Conservation (phyloP, 2,888 invertebrate genomes). For the Timandra comae region DNA sequence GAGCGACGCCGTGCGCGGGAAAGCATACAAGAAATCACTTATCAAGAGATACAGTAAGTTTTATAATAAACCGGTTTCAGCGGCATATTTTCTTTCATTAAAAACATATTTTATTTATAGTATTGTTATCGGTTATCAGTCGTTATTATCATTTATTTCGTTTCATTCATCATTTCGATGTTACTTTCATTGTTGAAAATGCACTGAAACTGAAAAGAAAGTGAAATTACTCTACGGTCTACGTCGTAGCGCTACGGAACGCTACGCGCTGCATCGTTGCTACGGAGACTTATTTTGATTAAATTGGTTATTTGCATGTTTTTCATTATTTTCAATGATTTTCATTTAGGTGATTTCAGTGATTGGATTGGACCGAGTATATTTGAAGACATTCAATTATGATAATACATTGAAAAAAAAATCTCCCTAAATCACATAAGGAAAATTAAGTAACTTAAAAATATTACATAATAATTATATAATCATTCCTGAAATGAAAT, state of each 20-base stretch:
- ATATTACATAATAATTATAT: too few species aligned
- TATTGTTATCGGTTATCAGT: constrained; percentile 4
- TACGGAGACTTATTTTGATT: too few species aligned
- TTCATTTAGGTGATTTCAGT: too few species aligned
- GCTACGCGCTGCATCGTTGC: constrained; percentile 11
- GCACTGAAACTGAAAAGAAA: constrained; percentile 12
- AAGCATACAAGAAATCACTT: constrained; percentile 93
- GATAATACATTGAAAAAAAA: too few species aligned
- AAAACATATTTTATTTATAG: neutral
- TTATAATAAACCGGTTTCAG: neutral
- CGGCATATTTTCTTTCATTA: constrained; percentile 2
- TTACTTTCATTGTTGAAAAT: constrained; percentile 1
- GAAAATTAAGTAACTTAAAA: too few species aligned
- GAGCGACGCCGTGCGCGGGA: constrained; percentile 68
- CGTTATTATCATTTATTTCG: constrained; percentile 4
- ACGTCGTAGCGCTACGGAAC: constrained; percentile 18
- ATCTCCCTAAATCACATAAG: too few species aligned
- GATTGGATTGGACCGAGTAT: too few species aligned
- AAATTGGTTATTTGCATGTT: too few species aligned
- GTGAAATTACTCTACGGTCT: constrained; percentile 13
- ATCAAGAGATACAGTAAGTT: constrained; percentile 96
- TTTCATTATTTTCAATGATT: too few species aligned
- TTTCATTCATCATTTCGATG: neutral
- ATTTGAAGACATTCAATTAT: too few species aligned
- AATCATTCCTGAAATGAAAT: too few species aligned